Evolutionary conservation across 92 coral and sea anemone species (phyloP).

Genomic region (Epizoanthus illoricatus): DNA sequence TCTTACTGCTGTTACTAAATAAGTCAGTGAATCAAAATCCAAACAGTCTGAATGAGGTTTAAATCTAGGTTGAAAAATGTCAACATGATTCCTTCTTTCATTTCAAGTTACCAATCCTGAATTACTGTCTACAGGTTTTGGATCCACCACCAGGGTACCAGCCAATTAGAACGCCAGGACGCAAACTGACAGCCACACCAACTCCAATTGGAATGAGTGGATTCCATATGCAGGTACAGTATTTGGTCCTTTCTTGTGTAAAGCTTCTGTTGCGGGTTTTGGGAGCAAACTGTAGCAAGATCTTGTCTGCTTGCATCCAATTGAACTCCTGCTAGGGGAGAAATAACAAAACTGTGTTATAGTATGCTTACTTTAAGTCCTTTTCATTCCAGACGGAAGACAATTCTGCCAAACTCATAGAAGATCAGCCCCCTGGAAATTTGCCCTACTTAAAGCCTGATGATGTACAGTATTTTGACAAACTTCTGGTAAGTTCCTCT

Average conservation of each 20-base stretch:
- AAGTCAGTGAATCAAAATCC: no score
- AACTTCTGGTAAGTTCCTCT: slow-evolving; percentile 75
- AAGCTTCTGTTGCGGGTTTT: no score
- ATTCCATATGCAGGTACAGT: slow-evolving; percentile 97
- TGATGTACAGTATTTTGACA: slow-evolving; percentile 99
- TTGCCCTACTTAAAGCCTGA: slow-evolving; percentile 97
- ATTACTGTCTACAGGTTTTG: slow-evolving; percentile 58
- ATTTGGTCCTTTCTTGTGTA: neutral
- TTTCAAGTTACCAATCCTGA: neutral
- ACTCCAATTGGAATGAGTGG: slow-evolving; percentile 96
- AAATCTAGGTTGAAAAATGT: no score
- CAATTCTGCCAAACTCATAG: slow-evolving; percentile 90
- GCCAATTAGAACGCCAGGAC: slow-evolving; percentile 94
- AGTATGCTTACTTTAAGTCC: neutral
- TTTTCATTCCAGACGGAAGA: slow-evolving; percentile 82
- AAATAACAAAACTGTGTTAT: no score
- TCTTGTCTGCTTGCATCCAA: no score
- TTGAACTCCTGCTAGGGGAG: no score
- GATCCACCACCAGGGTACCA: slow-evolving; percentile 99
- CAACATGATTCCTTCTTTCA: neutral
- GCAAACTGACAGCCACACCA: slow-evolving; percentile 97
- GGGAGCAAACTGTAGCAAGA: no score
- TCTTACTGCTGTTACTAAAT: no score
- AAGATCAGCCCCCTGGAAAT: slow-evolving; percentile 99
- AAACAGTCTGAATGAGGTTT: no score